Conservation (phyloP, 2,888 invertebrate species). For the Lacanobia wlatinum region DNA sequence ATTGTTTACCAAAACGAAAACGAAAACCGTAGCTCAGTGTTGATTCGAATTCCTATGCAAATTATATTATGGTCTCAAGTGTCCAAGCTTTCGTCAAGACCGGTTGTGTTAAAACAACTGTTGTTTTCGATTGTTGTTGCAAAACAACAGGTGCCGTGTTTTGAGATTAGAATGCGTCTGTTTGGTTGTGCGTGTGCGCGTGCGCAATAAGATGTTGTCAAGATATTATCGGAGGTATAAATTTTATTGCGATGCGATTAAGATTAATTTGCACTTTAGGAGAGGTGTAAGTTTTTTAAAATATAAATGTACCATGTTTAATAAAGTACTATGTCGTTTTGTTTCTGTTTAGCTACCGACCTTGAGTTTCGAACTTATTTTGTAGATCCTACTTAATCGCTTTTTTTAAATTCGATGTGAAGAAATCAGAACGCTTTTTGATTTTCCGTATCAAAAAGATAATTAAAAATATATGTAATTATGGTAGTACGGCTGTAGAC, state of each 20-base stretch:
- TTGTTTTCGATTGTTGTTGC: conserved; percentile 54
- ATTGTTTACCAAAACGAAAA: conserved; percentile 35
- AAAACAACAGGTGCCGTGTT: conserved; percentile 56
- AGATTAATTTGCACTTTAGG: conserved; percentile 38
- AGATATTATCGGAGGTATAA: conserved; percentile 31
- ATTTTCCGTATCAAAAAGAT: too few species aligned
- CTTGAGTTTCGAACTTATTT: background rate
- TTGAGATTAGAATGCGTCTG: conserved; percentile 35
- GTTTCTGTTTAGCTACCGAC: background rate
- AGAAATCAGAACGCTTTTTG: too few species aligned
- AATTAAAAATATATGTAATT: too few species aligned
- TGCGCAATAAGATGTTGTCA: conserved; percentile 19
- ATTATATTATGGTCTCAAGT: conserved; percentile 48
- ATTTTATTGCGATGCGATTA: conserved; percentile 50
- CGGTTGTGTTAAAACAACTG: conserved; percentile 28
- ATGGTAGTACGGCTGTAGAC: too few species aligned
- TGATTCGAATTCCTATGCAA: conserved; percentile 58
- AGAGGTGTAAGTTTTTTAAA: background rate
- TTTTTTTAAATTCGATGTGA: too few species aligned
- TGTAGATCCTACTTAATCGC: background rate
- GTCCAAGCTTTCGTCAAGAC: conserved; percentile 48
- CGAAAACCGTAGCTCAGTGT: conserved; percentile 25
- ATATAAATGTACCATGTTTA: background rate
- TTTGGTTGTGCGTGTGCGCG: conserved; percentile 25
- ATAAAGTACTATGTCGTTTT: background rate